Evolutionary conservation across 2,113 vertebrate genomes (phyloP).

Genomic region (Poeciliopsis retropinna): DNA sequence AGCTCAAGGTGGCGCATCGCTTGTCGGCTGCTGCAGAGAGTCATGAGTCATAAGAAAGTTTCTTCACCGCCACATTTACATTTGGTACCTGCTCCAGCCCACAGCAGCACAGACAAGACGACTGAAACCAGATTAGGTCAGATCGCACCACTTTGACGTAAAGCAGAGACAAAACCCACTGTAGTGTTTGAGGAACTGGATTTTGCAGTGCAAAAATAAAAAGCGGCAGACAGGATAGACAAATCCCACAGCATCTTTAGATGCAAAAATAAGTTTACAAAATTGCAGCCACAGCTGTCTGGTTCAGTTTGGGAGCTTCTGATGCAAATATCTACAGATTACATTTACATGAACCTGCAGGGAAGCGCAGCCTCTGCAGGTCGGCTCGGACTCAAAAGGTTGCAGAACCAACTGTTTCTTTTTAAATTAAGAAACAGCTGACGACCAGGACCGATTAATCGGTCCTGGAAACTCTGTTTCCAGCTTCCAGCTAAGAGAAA

Average conservation of each 20-base stretch:
- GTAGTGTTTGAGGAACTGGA: background rate
- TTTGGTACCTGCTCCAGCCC: background rate
- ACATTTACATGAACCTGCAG: slow-evolving; percentile 19
- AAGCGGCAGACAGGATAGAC: background rate
- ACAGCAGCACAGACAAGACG: background rate
- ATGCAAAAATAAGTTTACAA: background rate
- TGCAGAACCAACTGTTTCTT: background rate
- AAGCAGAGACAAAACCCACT: background rate
- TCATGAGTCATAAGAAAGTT: background rate
- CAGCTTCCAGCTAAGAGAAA: too few species aligned
- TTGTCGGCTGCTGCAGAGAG: background rate
- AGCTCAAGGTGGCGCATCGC: too few species aligned
- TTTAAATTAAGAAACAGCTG: background rate
- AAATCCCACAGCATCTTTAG: background rate
- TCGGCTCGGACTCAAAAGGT: too few species aligned
- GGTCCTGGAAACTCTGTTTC: too few species aligned
- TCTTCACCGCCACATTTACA: background rate
- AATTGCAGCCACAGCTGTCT: background rate
- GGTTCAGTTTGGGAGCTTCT: background rate
- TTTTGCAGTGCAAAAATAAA: background rate
- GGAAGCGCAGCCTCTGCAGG: slow-evolving; percentile 30
- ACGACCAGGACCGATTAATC: background rate
- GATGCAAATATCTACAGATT: background rate
- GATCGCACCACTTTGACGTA: background rate
- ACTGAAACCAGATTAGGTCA: background rate